Conservation (phyloP, 2,113 vertebrate genomes). For the Grammomys surdaster region DNA sequence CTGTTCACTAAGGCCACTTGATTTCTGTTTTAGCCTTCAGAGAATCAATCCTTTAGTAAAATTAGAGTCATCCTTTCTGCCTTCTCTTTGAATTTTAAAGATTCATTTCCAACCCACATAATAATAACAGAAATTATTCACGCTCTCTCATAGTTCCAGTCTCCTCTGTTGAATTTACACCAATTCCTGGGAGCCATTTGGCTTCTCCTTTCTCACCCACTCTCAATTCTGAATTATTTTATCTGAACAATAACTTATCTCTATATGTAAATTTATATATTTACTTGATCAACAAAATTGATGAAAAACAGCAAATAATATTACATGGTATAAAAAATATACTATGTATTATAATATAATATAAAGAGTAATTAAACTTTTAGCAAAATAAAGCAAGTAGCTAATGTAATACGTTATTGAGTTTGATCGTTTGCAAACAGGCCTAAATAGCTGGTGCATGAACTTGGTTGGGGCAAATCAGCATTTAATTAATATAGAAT, state of each 20-base stretch:
- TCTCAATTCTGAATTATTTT: neutral
- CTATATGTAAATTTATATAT: neutral
- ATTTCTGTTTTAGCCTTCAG: neutral
- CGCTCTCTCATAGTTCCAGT: neutral
- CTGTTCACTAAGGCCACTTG: neutral
- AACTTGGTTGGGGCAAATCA: neutral
- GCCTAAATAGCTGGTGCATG: neutral
- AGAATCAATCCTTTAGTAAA: neutral
- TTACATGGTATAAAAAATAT: neutral
- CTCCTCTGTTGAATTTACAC: neutral
- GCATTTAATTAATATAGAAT: neutral
- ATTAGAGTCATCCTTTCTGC: neutral
- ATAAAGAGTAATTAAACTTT: neutral
- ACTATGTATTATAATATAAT: neutral
- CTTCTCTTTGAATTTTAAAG: neutral
- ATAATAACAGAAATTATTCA: neutral
- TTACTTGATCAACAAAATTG: neutral
- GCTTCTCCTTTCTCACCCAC: neutral
- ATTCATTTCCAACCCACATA: neutral
- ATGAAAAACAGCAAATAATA: neutral
- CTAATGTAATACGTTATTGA: slow-evolving; percentile 38
- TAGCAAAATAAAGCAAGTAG: neutral
- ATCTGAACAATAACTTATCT: neutral
- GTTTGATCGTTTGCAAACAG: neutral
- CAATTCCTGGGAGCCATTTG: neutral